phyloP scores from a whole-genome alignment of 2,888 invertebrate genomes.

The Acrocyrtus sp. region DNA sequence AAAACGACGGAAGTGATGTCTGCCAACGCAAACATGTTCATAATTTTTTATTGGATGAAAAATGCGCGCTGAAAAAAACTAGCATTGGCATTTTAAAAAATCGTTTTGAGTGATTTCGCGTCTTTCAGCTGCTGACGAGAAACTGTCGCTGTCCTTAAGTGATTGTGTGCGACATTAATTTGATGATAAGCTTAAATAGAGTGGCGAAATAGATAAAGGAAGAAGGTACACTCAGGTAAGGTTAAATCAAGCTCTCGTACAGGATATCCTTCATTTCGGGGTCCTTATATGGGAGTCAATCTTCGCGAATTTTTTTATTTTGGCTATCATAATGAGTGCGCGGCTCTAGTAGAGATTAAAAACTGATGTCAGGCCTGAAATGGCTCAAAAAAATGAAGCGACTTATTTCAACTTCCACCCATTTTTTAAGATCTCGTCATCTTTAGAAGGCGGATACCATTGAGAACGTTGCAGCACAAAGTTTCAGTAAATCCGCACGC shows the following conservation, averaged over 20 bases:
- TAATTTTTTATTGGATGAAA: too few relatives aligned
- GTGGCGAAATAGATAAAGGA: neutral
- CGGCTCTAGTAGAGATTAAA: slow-evolving; percentile 5
- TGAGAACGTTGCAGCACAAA: too few relatives aligned
- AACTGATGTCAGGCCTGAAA: slow-evolving; percentile 1
- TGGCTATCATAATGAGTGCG: slow-evolving; percentile 37
- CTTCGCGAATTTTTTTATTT: slow-evolving; percentile 6
- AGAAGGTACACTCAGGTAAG: neutral
- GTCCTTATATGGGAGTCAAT: slow-evolving; percentile 17
- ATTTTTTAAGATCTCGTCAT: neutral
- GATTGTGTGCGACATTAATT: slow-evolving; percentile 16
- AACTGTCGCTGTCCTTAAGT: neutral
- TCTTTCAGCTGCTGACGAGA: slow-evolving; percentile 1
- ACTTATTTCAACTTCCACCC: neutral
- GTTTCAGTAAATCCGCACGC: too few relatives aligned
- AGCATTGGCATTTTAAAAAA: too few relatives aligned
- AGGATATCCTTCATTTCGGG: slow-evolving; percentile 25
- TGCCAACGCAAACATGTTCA: too few relatives aligned
- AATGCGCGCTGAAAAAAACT: too few relatives aligned
- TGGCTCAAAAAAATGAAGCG: slow-evolving; percentile 13
- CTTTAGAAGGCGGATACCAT: too few relatives aligned
- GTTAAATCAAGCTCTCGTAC: neutral
- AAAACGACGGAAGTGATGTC: neutral
- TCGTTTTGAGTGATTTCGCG: too few relatives aligned
- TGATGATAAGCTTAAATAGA: slow-evolving; percentile 7